Evolutionary conservation across 1,140 invertebrate species (phyloP).

Genomic region (Pristionchus pacificus): DNA sequence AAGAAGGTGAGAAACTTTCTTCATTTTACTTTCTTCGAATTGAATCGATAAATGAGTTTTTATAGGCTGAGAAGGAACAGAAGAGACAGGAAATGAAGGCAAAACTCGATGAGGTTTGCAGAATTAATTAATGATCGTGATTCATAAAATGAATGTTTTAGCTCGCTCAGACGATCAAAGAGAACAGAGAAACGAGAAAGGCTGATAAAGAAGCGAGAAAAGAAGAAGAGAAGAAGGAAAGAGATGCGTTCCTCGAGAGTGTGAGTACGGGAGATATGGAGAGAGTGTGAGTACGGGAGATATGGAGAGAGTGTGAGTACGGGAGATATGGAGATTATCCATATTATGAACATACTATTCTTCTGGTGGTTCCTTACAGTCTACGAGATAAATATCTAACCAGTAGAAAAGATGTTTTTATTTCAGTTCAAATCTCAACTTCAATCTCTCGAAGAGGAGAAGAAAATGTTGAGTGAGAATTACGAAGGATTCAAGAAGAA

Average conservation of each 20-base stretch:
- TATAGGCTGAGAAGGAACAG: constrained; percentile 16
- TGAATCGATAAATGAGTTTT: constrained; percentile 11
- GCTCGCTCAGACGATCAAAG: neutral
- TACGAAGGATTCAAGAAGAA: constrained; percentile 11
- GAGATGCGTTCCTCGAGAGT: neutral
- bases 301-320: neutral
- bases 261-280: neutral
- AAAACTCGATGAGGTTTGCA: constrained; percentile 6
- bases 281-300: neutral
- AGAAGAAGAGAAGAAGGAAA: constrained; percentile 1
- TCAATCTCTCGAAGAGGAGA: neutral
- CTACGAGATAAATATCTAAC: too few species aligned
- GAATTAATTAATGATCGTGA: too few species aligned
- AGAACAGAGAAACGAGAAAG: neutral
- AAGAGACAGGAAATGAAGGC: constrained; percentile 16
- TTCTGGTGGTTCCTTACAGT: too few species aligned
- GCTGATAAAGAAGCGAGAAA: constrained; percentile 2
- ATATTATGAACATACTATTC: too few species aligned
- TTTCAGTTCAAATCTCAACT: neutral
- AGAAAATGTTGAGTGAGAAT: neutral
- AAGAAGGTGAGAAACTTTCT: neutral
- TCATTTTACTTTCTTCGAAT: constrained; percentile 19
- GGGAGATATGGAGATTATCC: too few species aligned
- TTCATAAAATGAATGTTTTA: too few species aligned
- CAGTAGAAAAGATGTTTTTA: too few species aligned